Evolutionary conservation across 2,113 vertebrate genomes (phyloP).

Genomic region (Leptobrachium leishanense): DNA sequence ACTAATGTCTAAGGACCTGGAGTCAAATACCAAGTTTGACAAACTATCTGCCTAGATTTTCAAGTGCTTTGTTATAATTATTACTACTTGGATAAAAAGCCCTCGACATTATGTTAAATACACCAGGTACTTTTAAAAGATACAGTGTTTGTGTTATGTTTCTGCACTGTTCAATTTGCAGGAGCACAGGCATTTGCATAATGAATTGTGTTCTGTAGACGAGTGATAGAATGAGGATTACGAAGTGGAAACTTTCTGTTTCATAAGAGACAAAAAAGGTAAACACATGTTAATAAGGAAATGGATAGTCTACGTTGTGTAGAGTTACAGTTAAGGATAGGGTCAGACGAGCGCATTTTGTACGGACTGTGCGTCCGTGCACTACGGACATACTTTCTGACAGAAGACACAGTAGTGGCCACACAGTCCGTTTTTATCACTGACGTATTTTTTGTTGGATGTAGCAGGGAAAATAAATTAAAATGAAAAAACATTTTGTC

Average conservation of each 20-base stretch:
- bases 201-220: background rate
- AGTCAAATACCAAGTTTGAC: slow-evolving; percentile 10
- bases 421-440: too few species aligned
- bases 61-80: background rate
- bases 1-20: slow-evolving; percentile 13
- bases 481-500: too few species aligned
- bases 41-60: background rate
- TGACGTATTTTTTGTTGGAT: too few species aligned
- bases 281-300: background rate
- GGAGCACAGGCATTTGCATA: background rate
- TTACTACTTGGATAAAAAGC: background rate
- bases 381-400: too few species aligned
- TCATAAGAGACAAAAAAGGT: background rate
- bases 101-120: background rate
- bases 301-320: background rate
- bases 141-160: background rate
- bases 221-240: background rate
- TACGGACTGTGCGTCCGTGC: too few species aligned
- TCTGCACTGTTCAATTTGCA: slow-evolving; percentile 4
- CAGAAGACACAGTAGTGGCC: too few species aligned
- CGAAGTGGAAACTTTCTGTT: background rate
- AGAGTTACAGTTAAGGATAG: too few species aligned
- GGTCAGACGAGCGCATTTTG: too few species aligned
- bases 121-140: background rate
- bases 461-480: too few species aligned